Evolutionary conservation across 2,888 invertebrate species (phyloP).

Genomic region (Drosophila lacicola): DNA sequence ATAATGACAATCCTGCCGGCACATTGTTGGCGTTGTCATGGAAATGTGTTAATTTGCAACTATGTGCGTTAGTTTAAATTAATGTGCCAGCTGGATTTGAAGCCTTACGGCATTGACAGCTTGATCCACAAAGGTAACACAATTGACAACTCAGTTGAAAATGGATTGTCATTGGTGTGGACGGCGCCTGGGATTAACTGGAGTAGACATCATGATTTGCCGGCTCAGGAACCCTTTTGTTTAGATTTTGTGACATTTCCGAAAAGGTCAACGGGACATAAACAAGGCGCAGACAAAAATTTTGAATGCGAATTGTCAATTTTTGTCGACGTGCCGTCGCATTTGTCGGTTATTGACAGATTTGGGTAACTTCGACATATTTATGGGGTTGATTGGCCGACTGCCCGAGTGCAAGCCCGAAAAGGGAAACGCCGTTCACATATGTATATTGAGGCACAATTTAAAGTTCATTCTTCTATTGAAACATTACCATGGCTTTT

Average conservation of each 20-base stretch:
- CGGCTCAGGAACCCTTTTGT: constrained; percentile 54
- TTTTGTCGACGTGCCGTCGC: constrained; percentile 52
- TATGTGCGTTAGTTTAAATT: constrained; percentile 20
- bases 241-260: constrained; percentile 7
- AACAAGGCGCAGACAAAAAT: constrained; percentile 50
- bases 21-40: constrained; percentile 16
- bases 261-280: constrained; percentile 51
- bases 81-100: constrained; percentile 12
- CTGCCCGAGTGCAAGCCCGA: constrained; percentile 4
- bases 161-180: constrained; percentile 3
- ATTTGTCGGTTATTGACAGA: constrained; percentile 52
- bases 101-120: constrained; percentile 24
- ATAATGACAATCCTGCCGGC: constrained; percentile 20
- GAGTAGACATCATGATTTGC: constrained; percentile 23
- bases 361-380: constrained; percentile 45
- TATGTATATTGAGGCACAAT: constrained; percentile 1
- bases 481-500: constrained; percentile 21
- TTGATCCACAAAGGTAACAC: constrained; percentile 13
- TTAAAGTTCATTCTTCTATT: constrained; percentile 14
- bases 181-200: not conserved
- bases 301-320: constrained; percentile 65
- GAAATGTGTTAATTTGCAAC: constrained; percentile 46
- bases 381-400: constrained; percentile 46
- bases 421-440: constrained; percentile 13
- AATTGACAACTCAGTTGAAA: constrained; percentile 3